These are phyloP conservation scores for Gila robusta DNA, from an alignment of 2,797 vertebrate species.

Conservation along the genomic window DNA sequence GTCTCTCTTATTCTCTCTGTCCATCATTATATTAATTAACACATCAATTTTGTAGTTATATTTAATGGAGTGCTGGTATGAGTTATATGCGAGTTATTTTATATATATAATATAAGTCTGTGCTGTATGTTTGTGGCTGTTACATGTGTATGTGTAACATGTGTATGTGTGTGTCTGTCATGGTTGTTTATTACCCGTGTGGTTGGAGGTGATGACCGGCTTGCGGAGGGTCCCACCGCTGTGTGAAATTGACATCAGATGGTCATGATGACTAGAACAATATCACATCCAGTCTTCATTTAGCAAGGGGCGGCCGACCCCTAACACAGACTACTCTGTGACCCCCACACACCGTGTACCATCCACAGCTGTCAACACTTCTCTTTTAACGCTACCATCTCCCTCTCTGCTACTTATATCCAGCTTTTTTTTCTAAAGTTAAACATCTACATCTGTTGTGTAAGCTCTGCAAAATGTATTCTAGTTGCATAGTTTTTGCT, in stretches of 20 bases:
- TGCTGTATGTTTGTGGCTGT: constrained; percentile 31
- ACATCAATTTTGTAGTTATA: not conserved
- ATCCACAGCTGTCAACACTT: constrained; percentile 78
- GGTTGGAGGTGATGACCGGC: constrained; percentile 67
- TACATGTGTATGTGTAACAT: not conserved
- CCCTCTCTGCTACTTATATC: constrained; percentile 33
- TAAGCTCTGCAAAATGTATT: not conserved
- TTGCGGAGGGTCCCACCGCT: constrained; percentile 72
- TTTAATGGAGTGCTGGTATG: not conserved
- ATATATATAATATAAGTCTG: not conserved
- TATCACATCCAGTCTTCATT: constrained; percentile 74
- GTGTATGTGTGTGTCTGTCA: constrained; percentile 38
- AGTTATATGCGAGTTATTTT: not conserved
- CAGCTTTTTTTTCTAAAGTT: not conserved
- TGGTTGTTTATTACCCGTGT: constrained; percentile 64
- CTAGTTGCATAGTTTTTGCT: not conserved
- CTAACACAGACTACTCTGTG: constrained; percentile 65
- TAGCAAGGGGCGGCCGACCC: constrained; percentile 72
- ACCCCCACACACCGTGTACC: constrained; percentile 52
- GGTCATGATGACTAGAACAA: constrained; percentile 71
- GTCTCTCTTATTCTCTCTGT: constrained; percentile 5
- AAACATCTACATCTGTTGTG: not conserved
- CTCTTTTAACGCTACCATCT: constrained; percentile 59
- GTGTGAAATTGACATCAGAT: constrained; percentile 78
- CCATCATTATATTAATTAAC: not conserved